Conservation (phyloP, 2,113 vertebrate species). For the Oceanodroma tethys region DNA sequence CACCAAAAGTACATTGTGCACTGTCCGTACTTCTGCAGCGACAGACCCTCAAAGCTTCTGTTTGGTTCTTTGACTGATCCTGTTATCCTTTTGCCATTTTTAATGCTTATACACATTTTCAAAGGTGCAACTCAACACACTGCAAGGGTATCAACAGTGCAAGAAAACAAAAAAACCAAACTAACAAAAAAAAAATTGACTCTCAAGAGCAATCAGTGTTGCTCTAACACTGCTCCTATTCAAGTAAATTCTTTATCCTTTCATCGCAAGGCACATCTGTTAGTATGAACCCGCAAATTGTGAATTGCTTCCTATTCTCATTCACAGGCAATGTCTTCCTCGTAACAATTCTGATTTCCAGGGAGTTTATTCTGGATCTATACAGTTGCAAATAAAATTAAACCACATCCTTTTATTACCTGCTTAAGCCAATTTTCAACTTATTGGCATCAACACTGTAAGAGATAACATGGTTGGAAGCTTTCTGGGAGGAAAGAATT, state of each 20-base stretch:
- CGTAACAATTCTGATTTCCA: background rate
- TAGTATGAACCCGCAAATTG: background rate
- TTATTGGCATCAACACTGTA: background rate
- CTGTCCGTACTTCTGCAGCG: accelerated
- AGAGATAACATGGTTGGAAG: background rate
- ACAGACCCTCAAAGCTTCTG: background rate
- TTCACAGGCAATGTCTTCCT: background rate
- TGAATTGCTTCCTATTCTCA: background rate
- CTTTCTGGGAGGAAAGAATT: background rate
- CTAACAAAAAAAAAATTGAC: background rate
- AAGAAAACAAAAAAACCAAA: background rate
- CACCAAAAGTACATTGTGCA: accelerated
- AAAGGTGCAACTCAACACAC: background rate
- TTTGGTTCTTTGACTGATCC: background rate
- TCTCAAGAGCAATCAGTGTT: background rate
- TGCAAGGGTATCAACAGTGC: background rate
- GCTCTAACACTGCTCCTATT: background rate
- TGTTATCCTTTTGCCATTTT: background rate
- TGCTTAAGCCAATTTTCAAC: background rate
- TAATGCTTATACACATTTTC: background rate
- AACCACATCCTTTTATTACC: background rate
- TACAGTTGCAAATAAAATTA: background rate
- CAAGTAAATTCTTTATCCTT: background rate
- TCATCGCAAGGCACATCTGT: background rate
- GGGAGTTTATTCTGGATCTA: background rate